Conservation (phyloP, 2,797 vertebrate species). For the Myotis myotis region DNA sequence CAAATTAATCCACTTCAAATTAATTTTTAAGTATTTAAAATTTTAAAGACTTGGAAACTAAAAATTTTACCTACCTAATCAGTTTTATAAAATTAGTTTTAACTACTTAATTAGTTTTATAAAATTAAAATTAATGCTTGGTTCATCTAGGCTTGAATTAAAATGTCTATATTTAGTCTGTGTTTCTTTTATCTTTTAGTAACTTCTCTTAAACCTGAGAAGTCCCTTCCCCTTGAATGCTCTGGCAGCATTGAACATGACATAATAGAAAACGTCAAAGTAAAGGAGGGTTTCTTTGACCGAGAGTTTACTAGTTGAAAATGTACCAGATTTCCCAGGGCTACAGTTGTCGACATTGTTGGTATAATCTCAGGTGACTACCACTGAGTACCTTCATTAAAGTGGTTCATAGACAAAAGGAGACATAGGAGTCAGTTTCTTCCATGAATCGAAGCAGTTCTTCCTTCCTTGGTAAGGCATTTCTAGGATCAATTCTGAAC, state of each 20-base stretch:
- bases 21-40: slow-evolving; percentile 19
- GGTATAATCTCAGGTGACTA: slow-evolving; percentile 47
- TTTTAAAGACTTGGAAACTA: slow-evolving; percentile 10
- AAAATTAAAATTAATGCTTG: not conserved
- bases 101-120: not conserved
- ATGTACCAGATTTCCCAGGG: slow-evolving; percentile 40
- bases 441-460: slow-evolving; percentile 72
- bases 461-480: slow-evolving; percentile 68
- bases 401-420: slow-evolving; percentile 24
- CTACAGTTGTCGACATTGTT: not conserved
- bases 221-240: not conserved
- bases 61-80: slow-evolving; percentile 1
- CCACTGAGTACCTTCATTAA: slow-evolving; percentile 34
- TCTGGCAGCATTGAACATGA: not conserved
- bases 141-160: not conserved
- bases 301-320: not conserved
- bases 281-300: not conserved
- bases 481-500: slow-evolving; percentile 5
- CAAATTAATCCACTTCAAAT: slow-evolving; percentile 26
- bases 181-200: slow-evolving; percentile 6
- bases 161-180: not conserved
- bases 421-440: slow-evolving; percentile 32
- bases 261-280: not conserved
- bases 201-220: not conserved
- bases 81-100: not conserved